Conservation (phyloP, 2,797 vertebrate species). For the Loris lydekkerianus region DNA sequence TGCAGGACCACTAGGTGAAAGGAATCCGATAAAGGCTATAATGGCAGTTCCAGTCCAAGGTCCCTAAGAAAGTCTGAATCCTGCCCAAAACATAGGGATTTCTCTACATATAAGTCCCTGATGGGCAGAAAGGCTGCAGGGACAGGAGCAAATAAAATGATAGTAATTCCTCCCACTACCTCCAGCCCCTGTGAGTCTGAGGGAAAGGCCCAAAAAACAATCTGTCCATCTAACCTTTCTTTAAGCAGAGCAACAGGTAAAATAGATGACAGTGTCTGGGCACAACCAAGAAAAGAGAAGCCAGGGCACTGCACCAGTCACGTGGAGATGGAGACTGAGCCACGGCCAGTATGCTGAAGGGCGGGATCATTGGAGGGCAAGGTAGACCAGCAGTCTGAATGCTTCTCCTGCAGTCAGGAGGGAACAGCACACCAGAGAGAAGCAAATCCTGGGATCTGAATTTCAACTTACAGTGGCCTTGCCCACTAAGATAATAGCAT, state of each 20-base stretch:
- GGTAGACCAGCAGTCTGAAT: background rate
- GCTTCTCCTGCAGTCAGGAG: background rate
- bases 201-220: background rate
- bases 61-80: background rate
- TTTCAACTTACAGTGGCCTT: background rate
- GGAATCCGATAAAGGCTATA: background rate
- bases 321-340: background rate
- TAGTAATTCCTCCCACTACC: background rate
- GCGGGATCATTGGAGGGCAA: background rate
- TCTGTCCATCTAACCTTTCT: background rate
- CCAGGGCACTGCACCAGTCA: background rate
- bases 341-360: background rate
- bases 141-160: background rate
- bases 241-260: background rate
- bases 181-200: background rate
- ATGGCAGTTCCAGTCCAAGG: background rate
- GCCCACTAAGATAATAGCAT: background rate
- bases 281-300: background rate
- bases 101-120: background rate
- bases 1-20: background rate
- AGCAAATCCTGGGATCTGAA: background rate
- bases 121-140: background rate
- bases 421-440: background rate
- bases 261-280: background rate
- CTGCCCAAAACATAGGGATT: background rate